Evolutionary conservation across 2,888 invertebrate genomes (phyloP), one percentile per base, ranked within the genome.

Genomic region (Synergus gifuensis): DNA sequence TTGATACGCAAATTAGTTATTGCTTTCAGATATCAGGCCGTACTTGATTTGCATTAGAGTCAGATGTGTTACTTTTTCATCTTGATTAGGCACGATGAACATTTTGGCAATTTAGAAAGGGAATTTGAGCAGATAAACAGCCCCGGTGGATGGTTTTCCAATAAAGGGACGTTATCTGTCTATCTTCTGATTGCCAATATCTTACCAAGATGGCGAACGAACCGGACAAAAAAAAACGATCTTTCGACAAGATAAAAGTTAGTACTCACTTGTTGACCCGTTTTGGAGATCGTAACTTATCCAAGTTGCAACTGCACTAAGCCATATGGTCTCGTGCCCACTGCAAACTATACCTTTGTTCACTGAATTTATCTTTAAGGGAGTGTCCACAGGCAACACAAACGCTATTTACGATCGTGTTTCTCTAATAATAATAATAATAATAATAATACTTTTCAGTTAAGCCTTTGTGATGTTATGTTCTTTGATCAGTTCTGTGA

Each of bases 221-320:
- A 54, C 81, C 76, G 83, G 76, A 81, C 83, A 78, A 85, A 36
- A 36, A 36, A 84, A 85, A 84, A 85, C 84, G 87, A 89, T 88
- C 85, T 85, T 81, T 82, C 81, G 83, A 85, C 83, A 83, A 84
- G 88, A 90, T 89, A 89, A 88, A 89, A 90, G 88, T 88, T 87
- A 89, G 88, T 83, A 87, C 86, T 88, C 89, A 89, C 90, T 90
- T 90, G 89, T 90, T 90, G 88, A 89, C 89, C 90, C 84, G 86
- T 83, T 88, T 87, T 83, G 81, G 79, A 82, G 81, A 80, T 85
- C 85, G 86, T 85, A 86, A 88, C 85, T 86, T 83, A 85, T 83
- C 84, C 82, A 40, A 76, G 60, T 22, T 60, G 22, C 60, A 60
- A 11, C 18, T 60, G 60, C 60, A 18, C 22, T 60, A 11, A 18